Evolutionary conservation across 1,140 invertebrate species (phyloP), one percentile per base, ranked within the genome.

Genomic region (Procambarus clarkii): DNA sequence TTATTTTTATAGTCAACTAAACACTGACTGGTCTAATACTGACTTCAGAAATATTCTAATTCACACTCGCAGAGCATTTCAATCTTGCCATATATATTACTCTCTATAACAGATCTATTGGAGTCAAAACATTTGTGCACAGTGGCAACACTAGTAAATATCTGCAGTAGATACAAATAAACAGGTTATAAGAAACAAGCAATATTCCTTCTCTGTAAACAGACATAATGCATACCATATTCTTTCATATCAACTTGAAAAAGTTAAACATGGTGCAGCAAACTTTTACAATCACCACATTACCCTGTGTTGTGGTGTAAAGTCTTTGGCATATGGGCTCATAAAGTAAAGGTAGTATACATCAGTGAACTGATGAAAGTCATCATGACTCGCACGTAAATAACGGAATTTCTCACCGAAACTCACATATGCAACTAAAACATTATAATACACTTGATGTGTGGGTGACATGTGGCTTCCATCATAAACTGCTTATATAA

Each of bases 281-380:
- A 79, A 91, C 74, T 80, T 85, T 91, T 44, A 74, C 44, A 74
- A 44, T 58, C 81, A 86, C 81, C 89, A 91, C 89, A 85, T 69
- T 69, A 85, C 82, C 81, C 81, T 85, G 76, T 85, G 74, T 84
- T 84, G 89, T 80, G 89, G 83, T 87, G 74, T 60, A 82, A 48
- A 89, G 83, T 91, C 89, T 91, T 91, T 91, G 89, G 89, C 89
- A 85, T 91, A 79, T 91, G 89, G 89, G 89, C 87, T 89, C 79
- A 76, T 58, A 82, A 76, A 81, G 64, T 69, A 81, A 89, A 71
- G 71, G 71, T 82, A 89, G 86, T 88, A 83, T 58, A 86, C 78
- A 76, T 50, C 87, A 89, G 78, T 81, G 18, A 34, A 82, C 44
- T 89, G 79, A 76, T 89, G 44, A 64, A 89, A 89, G 79, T 89